Conservation (phyloP, 2,797 vertebrate genomes). For the Valencia hispanica region DNA sequence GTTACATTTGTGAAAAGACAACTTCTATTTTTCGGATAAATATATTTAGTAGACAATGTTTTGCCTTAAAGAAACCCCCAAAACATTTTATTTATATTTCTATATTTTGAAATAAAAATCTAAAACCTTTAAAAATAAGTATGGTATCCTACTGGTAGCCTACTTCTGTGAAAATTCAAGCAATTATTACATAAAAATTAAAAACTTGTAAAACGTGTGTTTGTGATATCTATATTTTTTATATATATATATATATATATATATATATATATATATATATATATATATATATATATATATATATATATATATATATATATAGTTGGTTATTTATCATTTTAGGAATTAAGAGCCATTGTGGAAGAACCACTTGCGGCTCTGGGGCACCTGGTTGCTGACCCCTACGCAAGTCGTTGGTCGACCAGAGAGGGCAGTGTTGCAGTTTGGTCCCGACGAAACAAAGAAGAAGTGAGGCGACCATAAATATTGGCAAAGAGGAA, state of each 20-base stretch:
- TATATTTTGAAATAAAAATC: neutral
- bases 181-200: too few relatives aligned
- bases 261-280: neutral
- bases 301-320: neutral
- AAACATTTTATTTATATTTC: neutral
- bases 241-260: too few relatives aligned
- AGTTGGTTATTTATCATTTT: neutral
- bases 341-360: neutral
- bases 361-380: too few relatives aligned
- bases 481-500: constrained; percentile 2
- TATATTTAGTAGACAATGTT: neutral
- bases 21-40: neutral
- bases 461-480: neutral
- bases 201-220: neutral
- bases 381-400: neutral
- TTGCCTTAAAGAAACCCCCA: too few relatives aligned
- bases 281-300: neutral
- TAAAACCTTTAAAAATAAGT: neutral
- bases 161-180: neutral
- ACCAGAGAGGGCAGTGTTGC: neutral
- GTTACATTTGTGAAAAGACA: neutral
- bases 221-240: neutral
- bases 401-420: neutral
- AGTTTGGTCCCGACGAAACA: neutral
- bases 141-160: too few relatives aligned